phyloP scores from a whole-genome alignment of 2,888 invertebrate species.

The Melikaiella ostensackeni region DNA sequence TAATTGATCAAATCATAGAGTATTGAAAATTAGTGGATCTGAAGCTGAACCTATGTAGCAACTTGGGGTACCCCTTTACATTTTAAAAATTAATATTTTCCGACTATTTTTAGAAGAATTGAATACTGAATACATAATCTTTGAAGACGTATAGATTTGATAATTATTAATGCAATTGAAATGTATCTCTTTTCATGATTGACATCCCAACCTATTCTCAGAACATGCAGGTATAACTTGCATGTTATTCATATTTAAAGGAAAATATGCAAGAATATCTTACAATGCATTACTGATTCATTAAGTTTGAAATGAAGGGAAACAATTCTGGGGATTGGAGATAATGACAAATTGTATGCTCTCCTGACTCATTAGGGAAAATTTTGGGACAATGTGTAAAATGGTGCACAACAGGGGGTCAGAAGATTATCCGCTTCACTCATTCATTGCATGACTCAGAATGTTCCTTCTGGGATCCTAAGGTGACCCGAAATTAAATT shows the following conservation, averaged over 20 bases:
- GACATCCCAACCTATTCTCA: background rate
- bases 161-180: background rate
- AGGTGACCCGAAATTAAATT: background rate
- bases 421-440: background rate
- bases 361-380: background rate
- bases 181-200: background rate
- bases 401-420: background rate
- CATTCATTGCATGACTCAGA: background rate
- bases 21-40: no score
- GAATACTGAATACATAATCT: no score
- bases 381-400: background rate
- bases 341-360: background rate
- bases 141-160: no score
- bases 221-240: background rate
- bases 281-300: background rate
- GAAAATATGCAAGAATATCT: background rate
- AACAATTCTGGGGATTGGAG: background rate
- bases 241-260: background rate
- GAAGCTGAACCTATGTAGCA: no score
- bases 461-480: background rate
- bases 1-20: no score
- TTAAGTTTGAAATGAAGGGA: background rate
- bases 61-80: no score
- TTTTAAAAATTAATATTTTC: no score
- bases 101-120: no score